Evolutionary conservation across 1,140 invertebrate species (phyloP), one percentile per base, ranked within the genome.

Genomic region (Idris sp.): DNA sequence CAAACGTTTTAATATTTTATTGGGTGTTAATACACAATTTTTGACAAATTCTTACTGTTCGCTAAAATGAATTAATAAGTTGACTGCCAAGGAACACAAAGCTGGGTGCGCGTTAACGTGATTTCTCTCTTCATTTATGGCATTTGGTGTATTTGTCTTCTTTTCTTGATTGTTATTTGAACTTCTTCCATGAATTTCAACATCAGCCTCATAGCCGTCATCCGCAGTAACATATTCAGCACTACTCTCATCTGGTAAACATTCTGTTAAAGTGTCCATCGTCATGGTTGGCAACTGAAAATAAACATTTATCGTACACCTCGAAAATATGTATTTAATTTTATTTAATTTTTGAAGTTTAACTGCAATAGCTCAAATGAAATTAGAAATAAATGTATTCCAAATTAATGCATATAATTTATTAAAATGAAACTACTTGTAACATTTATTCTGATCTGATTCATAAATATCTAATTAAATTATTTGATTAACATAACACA

Each of bases 151-250:
- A 53, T 75, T 83, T 13, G 40, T 74, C 36, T 73, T 80, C 13
- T 85, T 86, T 0, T 49, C 46, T 18, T 65, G 51, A 18, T 33
- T 41, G 18, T 65, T 79, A 18, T 46, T 75, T 1, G 65, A 33
- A 65, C 41, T 80, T 64, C 72, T 79, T 8, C 80, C 81, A 19
- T 83, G 84, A 10, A 88, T 58, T 76, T 90, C 89, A 28, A 89
- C 79, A 49, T 90, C 89, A 1, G 88, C 89, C 36, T 90, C 89
- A 43, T 92, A 92, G 7, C 91, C 91, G 81, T 92, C 91, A 67
- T 92, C 91, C 4, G 89, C 89, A 2, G 89, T 88, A 2, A 89
- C 76, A 30, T 89, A 88, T 49, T 87, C 84, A 3, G 80, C 80
- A 35, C 86, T 89, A 53, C 89, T 89, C 38, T 89, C 89, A 43